Evolutionary conservation across 2,797 vertebrate genomes (phyloP).

Genomic region (Nothura maculosa): DNA sequence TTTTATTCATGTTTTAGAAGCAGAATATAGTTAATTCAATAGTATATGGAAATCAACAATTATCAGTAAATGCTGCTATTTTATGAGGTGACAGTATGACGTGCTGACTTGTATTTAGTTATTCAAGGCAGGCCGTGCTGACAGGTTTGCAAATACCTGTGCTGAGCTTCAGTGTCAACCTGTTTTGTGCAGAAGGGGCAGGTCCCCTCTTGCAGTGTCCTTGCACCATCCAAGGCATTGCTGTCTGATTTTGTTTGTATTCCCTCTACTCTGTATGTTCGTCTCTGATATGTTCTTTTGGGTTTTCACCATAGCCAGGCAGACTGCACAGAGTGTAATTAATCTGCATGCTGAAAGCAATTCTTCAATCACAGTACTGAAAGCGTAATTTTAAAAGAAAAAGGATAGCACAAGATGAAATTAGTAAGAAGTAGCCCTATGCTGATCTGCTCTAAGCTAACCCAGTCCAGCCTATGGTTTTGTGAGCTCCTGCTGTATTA

Average conservation of each 20-base stretch:
- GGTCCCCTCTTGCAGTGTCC: not conserved
- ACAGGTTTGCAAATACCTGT: slow-evolving; percentile 27
- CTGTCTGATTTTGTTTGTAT: not conserved
- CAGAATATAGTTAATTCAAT: not conserved
- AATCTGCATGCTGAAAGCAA: not conserved
- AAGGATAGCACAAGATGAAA: not conserved
- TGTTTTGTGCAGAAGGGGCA: not conserved
- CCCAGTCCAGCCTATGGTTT: not conserved
- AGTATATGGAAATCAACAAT: slow-evolving; percentile 22
- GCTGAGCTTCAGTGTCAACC: slow-evolving; percentile 5
- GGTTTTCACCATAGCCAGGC: not conserved
- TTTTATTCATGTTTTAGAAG: not conserved
- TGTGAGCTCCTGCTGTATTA: not conserved
- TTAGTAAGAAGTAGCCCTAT: not conserved
- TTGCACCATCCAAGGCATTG: not conserved
- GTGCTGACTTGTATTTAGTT: not conserved
- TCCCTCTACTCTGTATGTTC: not conserved
- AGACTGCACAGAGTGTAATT: not conserved
- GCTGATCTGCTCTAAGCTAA: not conserved
- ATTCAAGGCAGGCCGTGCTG: not conserved
- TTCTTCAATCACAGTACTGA: not conserved
- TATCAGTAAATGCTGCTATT: slow-evolving; percentile 23
- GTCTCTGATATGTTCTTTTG: not conserved
- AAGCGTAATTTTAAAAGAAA: not conserved
- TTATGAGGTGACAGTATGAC: slow-evolving; percentile 60